These are phyloP conservation scores for Capreolus pygargus DNA, from an alignment of 2,113 vertebrate species.

Conservation along the genomic window DNA sequence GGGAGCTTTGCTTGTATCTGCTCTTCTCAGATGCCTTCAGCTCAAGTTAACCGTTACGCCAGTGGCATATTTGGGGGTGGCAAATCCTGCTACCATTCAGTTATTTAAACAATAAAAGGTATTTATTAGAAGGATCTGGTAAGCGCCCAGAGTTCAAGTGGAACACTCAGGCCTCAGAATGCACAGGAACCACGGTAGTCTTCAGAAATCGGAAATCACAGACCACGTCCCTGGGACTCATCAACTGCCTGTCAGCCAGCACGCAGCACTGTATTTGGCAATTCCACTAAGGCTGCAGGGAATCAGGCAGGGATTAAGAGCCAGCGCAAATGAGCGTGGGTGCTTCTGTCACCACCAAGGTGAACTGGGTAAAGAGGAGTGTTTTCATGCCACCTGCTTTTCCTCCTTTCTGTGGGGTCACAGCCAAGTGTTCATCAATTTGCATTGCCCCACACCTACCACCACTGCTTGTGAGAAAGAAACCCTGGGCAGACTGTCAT, in stretches of 20 bases:
- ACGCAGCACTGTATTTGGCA: background rate
- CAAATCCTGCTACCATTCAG: background rate
- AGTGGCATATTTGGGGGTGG: background rate
- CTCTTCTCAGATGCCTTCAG: background rate
- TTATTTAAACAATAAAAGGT: background rate
- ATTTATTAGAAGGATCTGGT: background rate
- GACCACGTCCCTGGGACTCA: background rate
- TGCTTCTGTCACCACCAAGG: background rate
- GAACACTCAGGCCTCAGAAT: background rate
- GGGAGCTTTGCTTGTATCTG: background rate
- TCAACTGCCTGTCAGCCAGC: background rate
- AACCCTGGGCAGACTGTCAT: background rate
- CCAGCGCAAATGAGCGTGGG: background rate
- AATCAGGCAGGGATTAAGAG: background rate
- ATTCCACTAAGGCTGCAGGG: background rate
- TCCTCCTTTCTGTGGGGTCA: background rate
- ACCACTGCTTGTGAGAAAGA: background rate
- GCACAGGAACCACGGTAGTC: background rate
- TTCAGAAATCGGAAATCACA: background rate
- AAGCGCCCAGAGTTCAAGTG: background rate
- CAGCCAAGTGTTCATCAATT: background rate
- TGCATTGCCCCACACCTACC: background rate
- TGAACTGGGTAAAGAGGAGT: background rate
- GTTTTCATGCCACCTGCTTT: background rate
- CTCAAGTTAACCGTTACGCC: background rate